These are phyloP conservation scores for Narcine bancroftii DNA, from an alignment of 2,113 vertebrate species.

Conservation along the genomic window DNA sequence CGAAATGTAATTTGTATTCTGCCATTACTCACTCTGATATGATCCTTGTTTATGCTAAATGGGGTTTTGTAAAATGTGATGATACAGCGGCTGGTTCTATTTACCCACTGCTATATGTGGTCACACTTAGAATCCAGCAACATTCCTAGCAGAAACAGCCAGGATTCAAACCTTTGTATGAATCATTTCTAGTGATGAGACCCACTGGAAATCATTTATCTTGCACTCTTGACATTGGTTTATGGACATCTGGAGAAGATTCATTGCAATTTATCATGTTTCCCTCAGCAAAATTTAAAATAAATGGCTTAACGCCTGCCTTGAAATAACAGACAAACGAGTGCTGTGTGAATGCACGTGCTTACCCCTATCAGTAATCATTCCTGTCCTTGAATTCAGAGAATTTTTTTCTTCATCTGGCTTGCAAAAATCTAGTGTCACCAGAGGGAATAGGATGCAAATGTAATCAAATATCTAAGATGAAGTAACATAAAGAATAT, in stretches of 20 bases:
- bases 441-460: no score
- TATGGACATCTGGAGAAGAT: not conserved
- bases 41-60: not conserved
- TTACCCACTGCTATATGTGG: not conserved
- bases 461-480: no score
- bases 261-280: not conserved
- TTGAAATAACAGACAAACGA: not conserved
- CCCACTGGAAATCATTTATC: not conserved
- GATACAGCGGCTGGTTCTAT: not conserved
- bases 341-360: not conserved
- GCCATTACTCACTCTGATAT: not conserved
- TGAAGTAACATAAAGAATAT: no score
- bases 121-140: not conserved
- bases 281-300: not conserved
- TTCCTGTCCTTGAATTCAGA: not conserved
- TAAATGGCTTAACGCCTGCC: not conserved
- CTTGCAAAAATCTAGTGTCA: not conserved
- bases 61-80: constrained; percentile 10
- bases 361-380: no score
- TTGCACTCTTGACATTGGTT: not conserved
- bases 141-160: not conserved
- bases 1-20: not conserved
- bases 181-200: not conserved
- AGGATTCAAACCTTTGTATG: not conserved
- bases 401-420: not conserved